These are phyloP conservation scores for Cyclophora punctaria DNA, from an alignment of 2,888 invertebrate genomes.

Conservation along the genomic window DNA sequence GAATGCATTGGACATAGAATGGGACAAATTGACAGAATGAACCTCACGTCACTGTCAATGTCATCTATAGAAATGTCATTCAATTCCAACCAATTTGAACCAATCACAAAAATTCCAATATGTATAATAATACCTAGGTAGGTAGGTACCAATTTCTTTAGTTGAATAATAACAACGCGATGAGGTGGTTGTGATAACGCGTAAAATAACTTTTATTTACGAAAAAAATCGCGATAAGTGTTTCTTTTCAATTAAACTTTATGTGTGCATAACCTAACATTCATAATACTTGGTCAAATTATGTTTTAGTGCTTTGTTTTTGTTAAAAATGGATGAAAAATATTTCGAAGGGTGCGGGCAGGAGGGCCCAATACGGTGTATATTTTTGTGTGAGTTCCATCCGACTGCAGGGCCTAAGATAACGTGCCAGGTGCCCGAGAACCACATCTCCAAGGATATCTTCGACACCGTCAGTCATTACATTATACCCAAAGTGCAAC, in stretches of 20 bases:
- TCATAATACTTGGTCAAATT: not conserved
- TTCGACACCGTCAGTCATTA: slow-evolving; percentile 89
- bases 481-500: slow-evolving; percentile 88
- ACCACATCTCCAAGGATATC: slow-evolving; percentile 85
- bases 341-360: slow-evolving; percentile 76
- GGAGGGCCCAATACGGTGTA: slow-evolving; percentile 83
- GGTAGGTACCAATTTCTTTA: slow-evolving; percentile 10
- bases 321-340: slow-evolving; percentile 60
- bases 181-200: slow-evolving; percentile 8
- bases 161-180: slow-evolving; percentile 21
- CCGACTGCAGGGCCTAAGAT: slow-evolving; percentile 85
- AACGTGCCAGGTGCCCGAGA: slow-evolving; percentile 86
- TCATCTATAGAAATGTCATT: no score
- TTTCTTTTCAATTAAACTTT: slow-evolving; percentile 20
- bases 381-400: slow-evolving; percentile 86
- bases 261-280: not conserved
- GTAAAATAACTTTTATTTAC: slow-evolving; percentile 30
- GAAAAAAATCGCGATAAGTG: slow-evolving; percentile 24
- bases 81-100: no score
- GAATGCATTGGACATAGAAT: no score
- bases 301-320: slow-evolving; percentile 3
- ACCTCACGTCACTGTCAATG: no score
- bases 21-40: no score
- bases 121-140: no score
- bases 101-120: no score